phyloP scores from a whole-genome alignment of 35 echinoderm and acorn worm genomes.

The Lytechinus variegatus region DNA sequence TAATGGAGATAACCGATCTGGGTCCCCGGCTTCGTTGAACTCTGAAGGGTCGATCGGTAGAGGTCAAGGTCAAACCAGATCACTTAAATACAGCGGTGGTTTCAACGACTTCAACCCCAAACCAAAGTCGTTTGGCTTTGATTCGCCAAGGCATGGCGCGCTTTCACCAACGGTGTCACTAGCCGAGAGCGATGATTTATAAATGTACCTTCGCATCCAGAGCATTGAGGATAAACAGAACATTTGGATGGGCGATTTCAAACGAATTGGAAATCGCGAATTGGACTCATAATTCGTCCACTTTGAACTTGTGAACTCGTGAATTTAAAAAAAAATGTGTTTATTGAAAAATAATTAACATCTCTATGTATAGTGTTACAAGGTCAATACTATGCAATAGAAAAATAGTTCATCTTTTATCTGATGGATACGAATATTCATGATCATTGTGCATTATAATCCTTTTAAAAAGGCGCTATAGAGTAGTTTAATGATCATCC shows the following conservation, averaged over 20 bases:
- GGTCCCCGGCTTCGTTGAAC: slow-evolving; percentile 58
- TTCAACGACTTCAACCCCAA: slow-evolving; percentile 63
- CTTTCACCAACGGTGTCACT: slow-evolving; percentile 24
- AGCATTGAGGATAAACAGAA: neutral
- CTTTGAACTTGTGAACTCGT: neutral
- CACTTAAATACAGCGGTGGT: slow-evolving; percentile 55
- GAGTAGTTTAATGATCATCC: no score
- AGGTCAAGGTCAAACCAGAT: neutral
- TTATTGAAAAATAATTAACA: no score
- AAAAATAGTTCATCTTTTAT: no score
- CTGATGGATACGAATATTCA: no score
- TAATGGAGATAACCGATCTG: slow-evolving; percentile 37
- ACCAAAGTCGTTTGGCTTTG: neutral
- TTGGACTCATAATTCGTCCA: neutral
- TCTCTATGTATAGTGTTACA: no score
- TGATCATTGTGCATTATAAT: no score
- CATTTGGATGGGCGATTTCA: neutral
- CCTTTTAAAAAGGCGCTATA: no score
- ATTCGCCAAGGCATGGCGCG: slow-evolving; percentile 27
- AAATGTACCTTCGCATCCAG: neutral
- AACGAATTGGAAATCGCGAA: neutral
- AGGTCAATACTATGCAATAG: no score
- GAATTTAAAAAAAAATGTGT: neutral
- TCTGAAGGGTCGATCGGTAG: slow-evolving; percentile 20
- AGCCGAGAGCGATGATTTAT: slow-evolving; percentile 45